phyloP scores from a whole-genome alignment of 2,113 vertebrate genomes.

The Plectropomus leopardus region DNA sequence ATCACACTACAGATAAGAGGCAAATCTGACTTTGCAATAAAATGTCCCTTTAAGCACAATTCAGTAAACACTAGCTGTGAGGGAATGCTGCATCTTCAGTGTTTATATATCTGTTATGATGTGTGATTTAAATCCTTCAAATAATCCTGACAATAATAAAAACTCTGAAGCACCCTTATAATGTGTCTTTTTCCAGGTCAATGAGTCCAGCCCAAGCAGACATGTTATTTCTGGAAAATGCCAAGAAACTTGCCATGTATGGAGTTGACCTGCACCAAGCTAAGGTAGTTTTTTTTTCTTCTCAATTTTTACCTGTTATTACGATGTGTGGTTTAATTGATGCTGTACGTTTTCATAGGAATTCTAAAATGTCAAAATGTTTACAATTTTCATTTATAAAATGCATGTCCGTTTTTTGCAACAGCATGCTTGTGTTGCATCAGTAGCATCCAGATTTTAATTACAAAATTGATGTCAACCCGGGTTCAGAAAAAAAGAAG shows the following conservation, averaged over 20 bases:
- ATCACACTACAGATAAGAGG: too few species aligned
- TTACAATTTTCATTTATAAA: background rate
- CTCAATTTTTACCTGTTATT: too few species aligned
- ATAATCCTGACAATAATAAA: background rate
- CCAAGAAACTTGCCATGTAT: constrained; percentile 97
- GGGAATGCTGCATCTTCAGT: too few species aligned
- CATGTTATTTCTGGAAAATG: constrained; percentile 96
- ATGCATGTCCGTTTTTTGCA: constrained; percentile 5
- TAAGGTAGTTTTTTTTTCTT: constrained; percentile 91
- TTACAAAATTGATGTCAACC: constrained; percentile 64
- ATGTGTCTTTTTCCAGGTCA: constrained; percentile 83
- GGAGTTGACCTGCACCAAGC: constrained; percentile 97
- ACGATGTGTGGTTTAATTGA: background rate
- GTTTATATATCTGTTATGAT: too few species aligned
- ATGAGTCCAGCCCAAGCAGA: constrained; percentile 98
- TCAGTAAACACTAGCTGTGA: background rate
- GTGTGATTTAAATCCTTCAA: background rate
- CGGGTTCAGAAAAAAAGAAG: constrained; percentile 29
- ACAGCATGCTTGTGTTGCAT: constrained; percentile 29
- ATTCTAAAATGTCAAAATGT: background rate
- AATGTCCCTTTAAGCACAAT: background rate
- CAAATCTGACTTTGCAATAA: too few species aligned
- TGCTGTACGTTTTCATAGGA: background rate
- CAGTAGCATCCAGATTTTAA: constrained; percentile 55
- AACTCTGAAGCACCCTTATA: background rate